Evolutionary conservation across 1,140 invertebrate genomes (phyloP).

Genomic region (Drosophila parvula): DNA sequence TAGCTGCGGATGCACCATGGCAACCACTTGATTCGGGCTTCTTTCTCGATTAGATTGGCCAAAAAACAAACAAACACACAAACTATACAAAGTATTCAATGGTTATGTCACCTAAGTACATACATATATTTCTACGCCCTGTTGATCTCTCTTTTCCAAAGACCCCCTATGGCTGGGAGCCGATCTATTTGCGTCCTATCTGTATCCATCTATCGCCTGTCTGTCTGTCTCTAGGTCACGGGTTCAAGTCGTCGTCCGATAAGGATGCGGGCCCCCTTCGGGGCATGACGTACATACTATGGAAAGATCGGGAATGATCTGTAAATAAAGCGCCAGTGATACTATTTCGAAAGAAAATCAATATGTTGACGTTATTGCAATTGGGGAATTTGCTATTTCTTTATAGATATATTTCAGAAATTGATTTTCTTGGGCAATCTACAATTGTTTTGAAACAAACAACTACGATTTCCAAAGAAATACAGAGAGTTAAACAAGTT

Average conservation of each 20-base stretch:
- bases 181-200: constrained; percentile 16
- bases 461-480: too few species aligned
- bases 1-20: constrained; percentile 24
- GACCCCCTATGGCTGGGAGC: constrained; percentile 25
- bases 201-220: not conserved
- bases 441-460: too few species aligned
- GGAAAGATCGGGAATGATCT: constrained; percentile 25
- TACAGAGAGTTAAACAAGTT: too few species aligned
- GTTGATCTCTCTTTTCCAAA: not conserved
- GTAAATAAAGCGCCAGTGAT: too few species aligned
- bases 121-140: not conserved
- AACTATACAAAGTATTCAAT: not conserved
- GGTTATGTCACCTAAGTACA: constrained; percentile 4
- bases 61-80: not conserved
- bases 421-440: too few species aligned
- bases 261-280: constrained; percentile 29
- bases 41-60: constrained; percentile 33
- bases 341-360: not conserved
- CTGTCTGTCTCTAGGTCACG: constrained; percentile 5
- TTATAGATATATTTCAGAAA: not conserved
- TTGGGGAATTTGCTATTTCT: not conserved
- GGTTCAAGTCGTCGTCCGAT: constrained; percentile 9
- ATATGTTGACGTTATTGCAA: not conserved
- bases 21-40: constrained; percentile 21
- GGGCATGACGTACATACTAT: constrained; percentile 20